Evolutionary conservation across 2,113 vertebrate genomes (phyloP), one percentile per base, ranked within the genome.

Genomic region (Proterorhinus semilunaris): DNA sequence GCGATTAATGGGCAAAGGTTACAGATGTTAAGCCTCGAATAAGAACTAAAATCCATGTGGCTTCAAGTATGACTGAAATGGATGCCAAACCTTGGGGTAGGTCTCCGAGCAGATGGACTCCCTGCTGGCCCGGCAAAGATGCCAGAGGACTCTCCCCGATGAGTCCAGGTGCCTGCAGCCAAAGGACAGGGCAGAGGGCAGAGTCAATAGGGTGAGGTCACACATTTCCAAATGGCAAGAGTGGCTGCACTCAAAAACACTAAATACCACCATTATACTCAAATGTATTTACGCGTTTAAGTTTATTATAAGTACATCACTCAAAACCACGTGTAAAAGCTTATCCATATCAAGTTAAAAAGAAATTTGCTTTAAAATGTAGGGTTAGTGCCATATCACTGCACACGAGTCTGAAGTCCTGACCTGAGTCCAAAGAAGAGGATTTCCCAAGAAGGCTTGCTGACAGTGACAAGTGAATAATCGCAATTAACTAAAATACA

Each of bases 131-230:
- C 10, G 92, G 82, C 65, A 93, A 76, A 51, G 91, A 66, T 65
- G 92, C 77, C 90, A 96, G 79, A 53, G 94, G 94, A 59, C 92
- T 94, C 52, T 97, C 96, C 65, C 93, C 94, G 48, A 96, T 89
- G 79, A 98, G 93, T 67, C 95, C 95, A 1, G 61, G 45, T 47
- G 95, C 92, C 88, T 98, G 95, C 87, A 87, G 65, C 62, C 76
- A 74, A 71, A 68, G 65, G 66, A 79, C 59, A 70, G 21, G 50
- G 21, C 11, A 72, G 58, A 80, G 76, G 42, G 85, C 75, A 82
- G 21, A 21, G 66, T 80, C 78, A 78, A 15, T 15, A 43, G 51
- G 70, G 70, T 75, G 21, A 21, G 2, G 21, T 21, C 13, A 8
- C 44, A 57, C 65, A 51, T 47, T 47, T 47, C 4, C 2, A 2